These are phyloP conservation scores for Entomobrya proxima DNA, from an alignment of 2,888 invertebrate species.

Conservation along the genomic window DNA sequence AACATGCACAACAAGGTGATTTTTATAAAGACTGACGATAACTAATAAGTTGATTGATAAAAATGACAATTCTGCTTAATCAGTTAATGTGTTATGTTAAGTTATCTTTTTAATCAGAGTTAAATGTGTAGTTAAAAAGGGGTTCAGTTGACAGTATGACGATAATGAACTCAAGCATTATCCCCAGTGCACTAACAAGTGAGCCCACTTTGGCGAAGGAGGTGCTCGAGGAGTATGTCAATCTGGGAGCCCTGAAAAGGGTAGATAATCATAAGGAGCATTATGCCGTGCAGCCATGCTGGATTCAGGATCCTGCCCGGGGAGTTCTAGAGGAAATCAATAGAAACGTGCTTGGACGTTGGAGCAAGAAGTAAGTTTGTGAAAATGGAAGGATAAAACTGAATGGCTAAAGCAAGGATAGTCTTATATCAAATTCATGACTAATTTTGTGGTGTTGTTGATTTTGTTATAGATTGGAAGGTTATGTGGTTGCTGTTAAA, in stretches of 20 bases:
- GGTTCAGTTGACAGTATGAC: background rate
- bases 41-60: too few relatives aligned
- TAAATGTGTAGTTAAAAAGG: background rate
- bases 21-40: too few relatives aligned
- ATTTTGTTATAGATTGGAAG: constrained; percentile 53
- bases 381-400: background rate
- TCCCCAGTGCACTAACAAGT: background rate
- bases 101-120: too few relatives aligned
- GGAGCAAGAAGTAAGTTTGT: constrained; percentile 63
- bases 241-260: constrained; percentile 37
- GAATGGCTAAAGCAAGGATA: background rate
- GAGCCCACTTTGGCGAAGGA: constrained; percentile 17
- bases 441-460: too few relatives aligned
- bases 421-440: too few relatives aligned
- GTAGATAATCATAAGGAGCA: constrained; percentile 62
- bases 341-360: constrained; percentile 44
- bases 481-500: constrained; percentile 62
- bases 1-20: too few relatives aligned
- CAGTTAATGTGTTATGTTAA: background rate
- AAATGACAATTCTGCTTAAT: background rate
- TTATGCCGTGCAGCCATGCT: constrained; percentile 64
- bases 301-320: constrained; percentile 49
- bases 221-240: constrained; percentile 2
- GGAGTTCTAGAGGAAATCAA: constrained; percentile 65
- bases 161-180: constrained; percentile 31